These are phyloP conservation scores for Nibea coibor DNA, from an alignment of 2,113 vertebrate genomes.

Conservation along the genomic window DNA sequence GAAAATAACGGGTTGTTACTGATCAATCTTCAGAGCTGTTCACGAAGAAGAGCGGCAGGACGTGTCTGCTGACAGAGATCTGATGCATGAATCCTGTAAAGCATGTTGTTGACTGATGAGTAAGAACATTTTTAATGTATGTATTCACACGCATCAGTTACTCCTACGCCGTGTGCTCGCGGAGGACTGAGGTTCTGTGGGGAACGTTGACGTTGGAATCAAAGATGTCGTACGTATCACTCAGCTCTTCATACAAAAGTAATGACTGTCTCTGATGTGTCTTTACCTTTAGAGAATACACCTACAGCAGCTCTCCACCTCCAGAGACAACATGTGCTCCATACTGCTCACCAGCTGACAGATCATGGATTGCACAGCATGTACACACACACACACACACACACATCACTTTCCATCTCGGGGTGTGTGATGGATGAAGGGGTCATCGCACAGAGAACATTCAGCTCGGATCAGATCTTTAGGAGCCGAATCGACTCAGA, in stretches of 20 bases:
- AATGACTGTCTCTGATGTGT: slow-evolving; percentile 14
- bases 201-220: neutral
- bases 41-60: neutral
- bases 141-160: neutral
- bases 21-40: neutral
- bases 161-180: neutral
- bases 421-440: slow-evolving; percentile 46
- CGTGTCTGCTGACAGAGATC: neutral
- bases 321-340: slow-evolving; percentile 23
- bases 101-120: neutral
- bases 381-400: slow-evolving; percentile 19
- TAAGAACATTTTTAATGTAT: neutral
- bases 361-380: slow-evolving; percentile 3
- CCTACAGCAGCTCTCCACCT: slow-evolving; percentile 22
- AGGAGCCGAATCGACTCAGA: slow-evolving; percentile 25
- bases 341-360: slow-evolving; percentile 51
- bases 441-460: slow-evolving; percentile 44
- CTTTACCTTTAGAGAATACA: slow-evolving; percentile 28
- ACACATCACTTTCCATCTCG: slow-evolving; percentile 33
- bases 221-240: neutral
- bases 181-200: neutral
- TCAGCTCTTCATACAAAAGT: neutral
- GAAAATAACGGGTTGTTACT: neutral
- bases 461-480: slow-evolving; percentile 53
- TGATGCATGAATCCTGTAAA: neutral